phyloP scores from a whole-genome alignment of 2,113 vertebrate genomes.

The Neotoma lepida region DNA sequence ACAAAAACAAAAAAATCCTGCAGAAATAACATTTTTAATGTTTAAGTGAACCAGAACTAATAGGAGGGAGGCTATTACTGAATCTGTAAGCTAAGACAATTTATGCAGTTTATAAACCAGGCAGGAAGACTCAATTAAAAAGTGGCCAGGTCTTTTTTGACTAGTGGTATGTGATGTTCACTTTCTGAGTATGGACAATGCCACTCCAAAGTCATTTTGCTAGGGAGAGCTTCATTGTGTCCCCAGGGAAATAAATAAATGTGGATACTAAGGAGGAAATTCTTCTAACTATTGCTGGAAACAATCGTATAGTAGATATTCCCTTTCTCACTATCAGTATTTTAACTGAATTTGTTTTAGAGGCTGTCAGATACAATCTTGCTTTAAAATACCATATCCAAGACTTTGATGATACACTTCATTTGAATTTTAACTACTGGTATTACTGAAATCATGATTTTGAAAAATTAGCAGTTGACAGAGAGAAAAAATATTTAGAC shows the following conservation, averaged over 20 bases:
- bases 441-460: constrained; percentile 39
- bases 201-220: neutral
- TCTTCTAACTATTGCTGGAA: neutral
- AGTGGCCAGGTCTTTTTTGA: neutral
- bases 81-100: neutral
- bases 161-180: neutral
- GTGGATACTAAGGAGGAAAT: neutral
- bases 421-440: neutral
- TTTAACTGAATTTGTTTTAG: constrained; percentile 30
- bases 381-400: constrained; percentile 1
- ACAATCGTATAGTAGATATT: neutral
- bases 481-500: neutral
- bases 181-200: neutral
- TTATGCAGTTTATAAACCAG: constrained; percentile 4
- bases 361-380: neutral
- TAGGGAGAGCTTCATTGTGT: neutral
- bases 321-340: neutral
- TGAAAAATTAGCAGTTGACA: neutral
- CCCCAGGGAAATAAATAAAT: constrained; percentile 3
- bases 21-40: neutral
- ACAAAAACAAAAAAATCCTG: neutral
- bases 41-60: neutral
- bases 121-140: neutral
- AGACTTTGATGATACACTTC: neutral
- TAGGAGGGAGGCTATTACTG: neutral